These are phyloP conservation scores for Petrolisthes manimaculis DNA, from an alignment of 2,888 invertebrate species.

Conservation along the genomic window DNA sequence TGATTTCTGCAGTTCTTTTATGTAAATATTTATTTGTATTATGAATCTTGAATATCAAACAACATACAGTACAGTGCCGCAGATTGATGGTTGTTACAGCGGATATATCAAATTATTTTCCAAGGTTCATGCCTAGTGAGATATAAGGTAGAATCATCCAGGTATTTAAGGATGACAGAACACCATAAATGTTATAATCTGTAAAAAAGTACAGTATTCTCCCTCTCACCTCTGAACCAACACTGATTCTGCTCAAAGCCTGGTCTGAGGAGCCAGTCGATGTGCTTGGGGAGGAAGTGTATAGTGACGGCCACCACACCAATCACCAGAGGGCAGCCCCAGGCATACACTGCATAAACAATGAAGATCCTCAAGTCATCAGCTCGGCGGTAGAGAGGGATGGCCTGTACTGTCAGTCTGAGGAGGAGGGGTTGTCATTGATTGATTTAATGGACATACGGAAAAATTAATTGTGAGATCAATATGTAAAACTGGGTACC, in stretches of 20 bases:
- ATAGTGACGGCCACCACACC: conserved; percentile 35
- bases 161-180: too few relatives aligned
- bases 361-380: conserved; percentile 41
- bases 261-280: conserved; percentile 31
- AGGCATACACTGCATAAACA: conserved; percentile 46
- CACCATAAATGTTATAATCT: not conserved
- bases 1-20: too few relatives aligned
- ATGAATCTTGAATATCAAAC: too few relatives aligned
- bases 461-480: too few relatives aligned
- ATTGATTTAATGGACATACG: not conserved
- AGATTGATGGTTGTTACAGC: too few relatives aligned
- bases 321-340: conserved; percentile 46
- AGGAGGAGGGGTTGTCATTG: not conserved
- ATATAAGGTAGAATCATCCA: too few relatives aligned
- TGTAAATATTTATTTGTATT: too few relatives aligned
- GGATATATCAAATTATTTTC: too few relatives aligned
- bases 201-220: not conserved
- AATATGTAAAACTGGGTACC: too few relatives aligned
- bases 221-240: conserved; percentile 42
- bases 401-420: conserved; percentile 45
- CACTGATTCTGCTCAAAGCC: conserved; percentile 34
- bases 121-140: too few relatives aligned
- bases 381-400: conserved; percentile 34
- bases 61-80: too few relatives aligned
- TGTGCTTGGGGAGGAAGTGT: conserved; percentile 28